Conservation (phyloP, 1,140 invertebrate species). For the Helicoverpa zea region DNA sequence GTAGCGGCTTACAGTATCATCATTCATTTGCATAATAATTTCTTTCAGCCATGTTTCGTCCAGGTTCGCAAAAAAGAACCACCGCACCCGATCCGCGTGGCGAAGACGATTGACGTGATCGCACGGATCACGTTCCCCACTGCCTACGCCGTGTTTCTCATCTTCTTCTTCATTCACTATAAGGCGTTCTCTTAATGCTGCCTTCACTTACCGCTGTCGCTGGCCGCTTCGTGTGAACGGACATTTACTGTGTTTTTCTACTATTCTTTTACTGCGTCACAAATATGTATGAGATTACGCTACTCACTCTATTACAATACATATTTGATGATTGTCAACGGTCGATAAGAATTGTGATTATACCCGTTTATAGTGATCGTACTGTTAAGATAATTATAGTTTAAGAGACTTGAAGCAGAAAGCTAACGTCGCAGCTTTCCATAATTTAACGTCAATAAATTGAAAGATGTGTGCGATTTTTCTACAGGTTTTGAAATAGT, state of each 20-base stretch:
- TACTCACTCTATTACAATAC: constrained; percentile 65
- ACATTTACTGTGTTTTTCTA: constrained; percentile 70
- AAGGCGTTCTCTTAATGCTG: constrained; percentile 90
- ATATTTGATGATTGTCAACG: constrained; percentile 73
- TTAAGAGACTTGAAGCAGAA: constrained; percentile 58
- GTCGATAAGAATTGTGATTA: constrained; percentile 73
- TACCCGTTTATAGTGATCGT: constrained; percentile 62
- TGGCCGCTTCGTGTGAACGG: constrained; percentile 69
- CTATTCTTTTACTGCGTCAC: constrained; percentile 68
- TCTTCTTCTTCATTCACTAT: constrained; percentile 98
- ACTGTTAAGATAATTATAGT: constrained; percentile 58
- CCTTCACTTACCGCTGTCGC: constrained; percentile 64
- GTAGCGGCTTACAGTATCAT: constrained; percentile 66
- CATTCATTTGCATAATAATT: constrained; percentile 81
- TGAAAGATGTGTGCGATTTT: constrained; percentile 60
- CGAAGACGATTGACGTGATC: constrained; percentile 97
- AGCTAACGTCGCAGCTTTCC: constrained; percentile 62
- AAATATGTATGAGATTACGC: constrained; percentile 64
- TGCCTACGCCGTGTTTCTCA: constrained; percentile 96
- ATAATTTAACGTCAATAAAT: constrained; percentile 47
- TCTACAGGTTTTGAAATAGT: constrained; percentile 82
- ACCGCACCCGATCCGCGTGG: constrained; percentile 96
- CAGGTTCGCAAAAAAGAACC: constrained; percentile 96
- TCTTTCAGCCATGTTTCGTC: constrained; percentile 89
- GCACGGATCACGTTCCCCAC: constrained; percentile 96